phyloP scores from a whole-genome alignment of 1,140 invertebrate species.

The Sitodiplosis mosellana region DNA sequence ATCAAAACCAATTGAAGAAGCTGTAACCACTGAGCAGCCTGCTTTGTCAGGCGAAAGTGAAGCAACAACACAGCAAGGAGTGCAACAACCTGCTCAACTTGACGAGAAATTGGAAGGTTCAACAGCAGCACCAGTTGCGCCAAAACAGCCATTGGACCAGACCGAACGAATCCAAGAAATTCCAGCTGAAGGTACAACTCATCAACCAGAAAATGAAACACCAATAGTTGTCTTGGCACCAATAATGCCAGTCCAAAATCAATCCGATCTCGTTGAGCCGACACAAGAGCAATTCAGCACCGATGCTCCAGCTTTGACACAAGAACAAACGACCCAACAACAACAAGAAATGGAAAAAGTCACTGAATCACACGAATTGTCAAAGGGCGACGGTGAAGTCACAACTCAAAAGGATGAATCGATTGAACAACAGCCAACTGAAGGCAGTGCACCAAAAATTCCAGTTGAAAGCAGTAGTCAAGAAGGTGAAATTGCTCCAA shows the following conservation, averaged over 20 bases:
- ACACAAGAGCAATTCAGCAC: no score
- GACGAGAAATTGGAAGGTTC: not conserved
- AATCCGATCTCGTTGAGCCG: no score
- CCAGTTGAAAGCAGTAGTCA: no score
- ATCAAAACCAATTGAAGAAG: not conserved
- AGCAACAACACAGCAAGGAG: not conserved
- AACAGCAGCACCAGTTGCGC: not conserved
- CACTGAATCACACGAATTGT: no score
- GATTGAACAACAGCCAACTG: slow-evolving; percentile 2
- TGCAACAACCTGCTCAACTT: not conserved
- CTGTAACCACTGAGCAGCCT: not conserved
- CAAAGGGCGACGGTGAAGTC: not conserved
- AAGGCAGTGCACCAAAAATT: no score
- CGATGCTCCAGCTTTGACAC: no score
- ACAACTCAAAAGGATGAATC: slow-evolving; percentile 1
- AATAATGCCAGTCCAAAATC: slow-evolving; percentile 3
- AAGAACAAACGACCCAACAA: no score
- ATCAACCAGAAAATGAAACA: not conserved
- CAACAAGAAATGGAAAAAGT: no score
- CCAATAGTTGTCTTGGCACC: not conserved
- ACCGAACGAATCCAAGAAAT: not conserved
- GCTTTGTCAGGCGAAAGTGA: not conserved
- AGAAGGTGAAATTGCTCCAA: no score
- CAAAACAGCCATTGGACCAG: not conserved
- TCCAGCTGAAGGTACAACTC: not conserved